phyloP scores from a whole-genome alignment of 2,888 invertebrate species.

The Bruchidius siliquastri region DNA sequence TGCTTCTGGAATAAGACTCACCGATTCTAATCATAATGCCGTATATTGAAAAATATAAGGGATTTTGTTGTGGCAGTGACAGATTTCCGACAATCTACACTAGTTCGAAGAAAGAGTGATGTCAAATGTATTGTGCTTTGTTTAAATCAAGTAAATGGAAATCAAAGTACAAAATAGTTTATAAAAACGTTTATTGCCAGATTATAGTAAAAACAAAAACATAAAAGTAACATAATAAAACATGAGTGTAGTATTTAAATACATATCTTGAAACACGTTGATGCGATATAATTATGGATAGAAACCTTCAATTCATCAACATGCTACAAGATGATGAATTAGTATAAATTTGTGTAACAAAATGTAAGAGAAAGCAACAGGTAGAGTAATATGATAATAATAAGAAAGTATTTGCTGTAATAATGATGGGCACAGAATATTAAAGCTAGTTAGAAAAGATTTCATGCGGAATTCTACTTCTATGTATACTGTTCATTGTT shows the following conservation, averaged over 20 bases:
- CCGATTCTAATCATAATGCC: too few species aligned
- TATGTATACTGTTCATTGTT: not conserved
- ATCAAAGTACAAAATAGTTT: not conserved
- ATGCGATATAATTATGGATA: not conserved
- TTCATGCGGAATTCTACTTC: not conserved
- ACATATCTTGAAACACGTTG: not conserved
- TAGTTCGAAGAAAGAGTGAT: not conserved
- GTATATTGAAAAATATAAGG: too few species aligned
- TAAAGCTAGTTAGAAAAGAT: not conserved
- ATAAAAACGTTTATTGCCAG: not conserved
- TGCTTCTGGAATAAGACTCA: too few species aligned
- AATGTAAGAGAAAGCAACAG: not conserved
- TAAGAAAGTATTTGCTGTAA: not conserved
- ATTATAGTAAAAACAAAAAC: not conserved
- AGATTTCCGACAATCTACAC: too few species aligned
- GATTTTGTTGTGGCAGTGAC: too few species aligned
- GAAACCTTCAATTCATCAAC: not conserved
- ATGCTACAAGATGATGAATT: not conserved
- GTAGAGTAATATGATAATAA: not conserved
- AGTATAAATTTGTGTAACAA: not conserved
- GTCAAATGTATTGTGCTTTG: not conserved
- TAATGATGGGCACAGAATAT: not conserved
- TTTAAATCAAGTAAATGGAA: not conserved
- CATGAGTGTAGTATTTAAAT: not conserved
- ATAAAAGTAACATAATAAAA: not conserved